phyloP scores from a whole-genome alignment of 1,140 invertebrate species.

The Pectinophora gossypiella region DNA sequence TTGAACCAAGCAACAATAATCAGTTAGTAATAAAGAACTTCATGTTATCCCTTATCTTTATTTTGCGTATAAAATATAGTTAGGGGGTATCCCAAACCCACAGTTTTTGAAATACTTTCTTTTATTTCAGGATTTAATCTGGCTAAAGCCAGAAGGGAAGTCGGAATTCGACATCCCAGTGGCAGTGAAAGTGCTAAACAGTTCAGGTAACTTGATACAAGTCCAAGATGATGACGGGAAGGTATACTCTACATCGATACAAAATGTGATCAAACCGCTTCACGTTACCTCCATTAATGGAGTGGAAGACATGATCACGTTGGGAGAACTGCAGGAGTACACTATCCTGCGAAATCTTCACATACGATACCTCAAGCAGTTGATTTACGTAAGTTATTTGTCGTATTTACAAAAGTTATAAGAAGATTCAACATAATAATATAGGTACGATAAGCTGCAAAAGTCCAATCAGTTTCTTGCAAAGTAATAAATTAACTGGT shows the following conservation, averaged over 20 bases:
- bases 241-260: constrained; percentile 74
- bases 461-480: too few species aligned
- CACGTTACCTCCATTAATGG: constrained; percentile 89
- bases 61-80: too few species aligned
- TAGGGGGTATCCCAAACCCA: too few species aligned
- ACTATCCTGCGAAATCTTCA: constrained; percentile 95
- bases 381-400: constrained; percentile 88
- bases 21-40: too few species aligned
- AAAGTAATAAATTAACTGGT: too few species aligned
- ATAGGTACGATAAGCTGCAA: too few species aligned
- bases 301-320: constrained; percentile 95
- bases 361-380: constrained; percentile 90
- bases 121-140: constrained; percentile 85
- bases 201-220: constrained; percentile 85
- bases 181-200: constrained; percentile 86
- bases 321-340: constrained; percentile 94
- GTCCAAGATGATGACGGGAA: constrained; percentile 88
- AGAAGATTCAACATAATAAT: too few species aligned
- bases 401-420: too few species aligned
- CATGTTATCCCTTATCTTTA: too few species aligned
- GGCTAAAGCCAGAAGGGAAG: constrained; percentile 84
- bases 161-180: constrained; percentile 90
- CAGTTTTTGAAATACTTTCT: too few species aligned
- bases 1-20: too few species aligned
- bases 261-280: constrained; percentile 86